These are phyloP conservation scores for Lathronympha strigana DNA, from an alignment of 2,888 invertebrate species.

Conservation along the genomic window DNA sequence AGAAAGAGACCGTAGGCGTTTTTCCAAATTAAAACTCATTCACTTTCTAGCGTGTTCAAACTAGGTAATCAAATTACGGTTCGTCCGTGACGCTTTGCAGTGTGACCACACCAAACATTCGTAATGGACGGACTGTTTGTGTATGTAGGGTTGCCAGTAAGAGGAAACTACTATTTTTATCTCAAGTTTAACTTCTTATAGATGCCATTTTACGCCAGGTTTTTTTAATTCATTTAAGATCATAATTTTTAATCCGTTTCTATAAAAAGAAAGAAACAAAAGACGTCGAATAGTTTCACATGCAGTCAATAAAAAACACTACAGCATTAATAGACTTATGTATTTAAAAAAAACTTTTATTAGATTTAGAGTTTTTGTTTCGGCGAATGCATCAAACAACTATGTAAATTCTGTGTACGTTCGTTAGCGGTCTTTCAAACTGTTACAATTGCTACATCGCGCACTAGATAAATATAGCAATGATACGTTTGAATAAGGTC, in stretches of 20 bases:
- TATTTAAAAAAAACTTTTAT: too few relatives aligned
- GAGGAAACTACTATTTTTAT: neutral
- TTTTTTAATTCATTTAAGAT: too few relatives aligned
- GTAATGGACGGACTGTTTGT: slow-evolving; percentile 36
- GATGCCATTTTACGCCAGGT: too few relatives aligned
- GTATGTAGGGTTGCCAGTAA: slow-evolving; percentile 21
- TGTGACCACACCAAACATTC: slow-evolving; percentile 62
- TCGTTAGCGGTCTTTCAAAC: neutral
- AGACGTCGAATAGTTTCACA: too few relatives aligned
- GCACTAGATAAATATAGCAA: slow-evolving; percentile 25
- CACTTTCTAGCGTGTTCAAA: slow-evolving; percentile 66
- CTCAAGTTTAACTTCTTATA: neutral
- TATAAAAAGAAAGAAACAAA: too few relatives aligned
- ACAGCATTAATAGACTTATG: too few relatives aligned
- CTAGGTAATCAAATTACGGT: slow-evolving; percentile 67
- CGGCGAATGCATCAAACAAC: too few relatives aligned
- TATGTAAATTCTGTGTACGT: neutral
- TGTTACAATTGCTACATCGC: slow-evolving; percentile 18
- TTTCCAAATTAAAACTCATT: slow-evolving; percentile 50
- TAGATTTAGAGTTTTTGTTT: too few relatives aligned
- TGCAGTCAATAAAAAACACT: too few relatives aligned
- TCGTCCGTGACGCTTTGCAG: slow-evolving; percentile 50
- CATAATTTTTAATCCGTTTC: too few relatives aligned
- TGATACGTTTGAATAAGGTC: slow-evolving; percentile 37
- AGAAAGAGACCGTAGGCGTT: slow-evolving; percentile 22